Conservation (phyloP, 2,888 invertebrate genomes). For the Blastobasis adustella region DNA sequence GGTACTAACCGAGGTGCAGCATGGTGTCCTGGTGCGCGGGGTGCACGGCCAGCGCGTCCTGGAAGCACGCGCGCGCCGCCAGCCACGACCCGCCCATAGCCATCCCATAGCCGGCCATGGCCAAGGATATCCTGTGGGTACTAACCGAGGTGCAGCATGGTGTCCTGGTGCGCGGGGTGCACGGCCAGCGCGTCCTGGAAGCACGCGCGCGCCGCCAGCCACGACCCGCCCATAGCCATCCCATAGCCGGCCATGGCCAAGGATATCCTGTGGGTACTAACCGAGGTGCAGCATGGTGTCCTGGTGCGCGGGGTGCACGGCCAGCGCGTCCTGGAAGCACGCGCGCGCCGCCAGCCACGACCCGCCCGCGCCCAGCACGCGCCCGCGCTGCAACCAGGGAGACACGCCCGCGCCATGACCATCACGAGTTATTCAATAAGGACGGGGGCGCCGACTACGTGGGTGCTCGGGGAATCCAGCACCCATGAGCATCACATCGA, state of each 20-base stretch:
- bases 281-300: conserved; percentile 91
- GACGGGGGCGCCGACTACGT: too few relatives aligned
- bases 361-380: conserved; percentile 87
- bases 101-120: conserved; percentile 1
- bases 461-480: too few relatives aligned
- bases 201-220: conserved; percentile 90
- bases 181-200: conserved; percentile 96
- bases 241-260: too few relatives aligned
- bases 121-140: not conserved
- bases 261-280: conserved; percentile 23
- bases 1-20: conserved; percentile 80
- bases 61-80: conserved; percentile 93
- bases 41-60: conserved; percentile 95
- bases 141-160: conserved; percentile 86
- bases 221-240: conserved; percentile 84
- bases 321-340: conserved; percentile 94
- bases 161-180: conserved; percentile 94
- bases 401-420: too few relatives aligned
- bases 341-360: conserved; percentile 92
- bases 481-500: too few relatives aligned
- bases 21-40: conserved; percentile 95
- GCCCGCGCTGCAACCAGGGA: conserved; percentile 67
- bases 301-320: conserved; percentile 94
- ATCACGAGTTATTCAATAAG: too few relatives aligned
- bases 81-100: conserved; percentile 88